Conservation (phyloP, 2,113 vertebrate genomes). For the Stegostoma tigrinum region DNA sequence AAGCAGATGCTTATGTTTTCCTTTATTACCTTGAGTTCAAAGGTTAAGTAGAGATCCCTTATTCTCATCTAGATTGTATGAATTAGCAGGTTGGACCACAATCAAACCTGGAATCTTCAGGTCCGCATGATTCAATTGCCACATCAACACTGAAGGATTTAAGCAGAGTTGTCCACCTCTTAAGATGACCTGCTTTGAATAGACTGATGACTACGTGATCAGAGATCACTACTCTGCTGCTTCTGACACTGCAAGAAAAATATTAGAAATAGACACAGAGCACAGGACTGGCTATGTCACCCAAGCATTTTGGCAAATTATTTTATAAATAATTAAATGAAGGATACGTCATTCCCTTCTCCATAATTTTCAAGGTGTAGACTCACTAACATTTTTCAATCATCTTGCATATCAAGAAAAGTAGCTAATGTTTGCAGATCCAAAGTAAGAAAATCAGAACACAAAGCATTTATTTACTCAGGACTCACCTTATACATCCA, state of each 20-base stretch:
- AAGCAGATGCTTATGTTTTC: background rate
- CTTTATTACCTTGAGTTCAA: background rate
- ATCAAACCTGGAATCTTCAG: background rate
- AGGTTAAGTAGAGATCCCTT: background rate
- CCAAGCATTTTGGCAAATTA: background rate
- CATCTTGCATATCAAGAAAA: background rate
- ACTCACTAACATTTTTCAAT: background rate
- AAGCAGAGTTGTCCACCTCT: background rate
- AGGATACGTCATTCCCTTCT: background rate
- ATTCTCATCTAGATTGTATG: background rate
- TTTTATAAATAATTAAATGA: background rate
- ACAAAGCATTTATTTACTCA: background rate
- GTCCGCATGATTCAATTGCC: background rate
- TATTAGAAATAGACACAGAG: background rate
- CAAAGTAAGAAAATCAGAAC: background rate
- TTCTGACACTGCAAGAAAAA: background rate
- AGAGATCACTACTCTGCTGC: background rate
- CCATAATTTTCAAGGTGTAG: background rate
- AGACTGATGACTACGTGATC: background rate
- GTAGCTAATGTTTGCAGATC: background rate
- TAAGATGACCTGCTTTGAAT: background rate
- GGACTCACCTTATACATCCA: slow-evolving; percentile 92
- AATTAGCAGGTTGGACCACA: background rate
- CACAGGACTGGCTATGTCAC: background rate
- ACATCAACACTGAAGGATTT: background rate